A percentile compares a stretch with the other conserved stretches of the same genome.
Conservation (phyloP, 2,888 invertebrate genomes). For the Meloe dianella region DNA sequence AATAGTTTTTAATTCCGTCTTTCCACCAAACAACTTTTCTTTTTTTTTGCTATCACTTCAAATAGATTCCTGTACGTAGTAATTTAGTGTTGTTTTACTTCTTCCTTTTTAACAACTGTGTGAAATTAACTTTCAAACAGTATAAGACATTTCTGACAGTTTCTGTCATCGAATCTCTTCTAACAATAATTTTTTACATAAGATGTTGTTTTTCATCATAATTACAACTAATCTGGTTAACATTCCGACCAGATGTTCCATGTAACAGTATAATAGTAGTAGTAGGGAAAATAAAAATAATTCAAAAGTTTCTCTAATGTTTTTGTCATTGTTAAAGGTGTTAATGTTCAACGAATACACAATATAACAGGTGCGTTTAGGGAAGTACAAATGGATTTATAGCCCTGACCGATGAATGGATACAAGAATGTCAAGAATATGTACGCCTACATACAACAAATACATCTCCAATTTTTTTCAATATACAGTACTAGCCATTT, state of each 20-base stretch:
- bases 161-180: constrained; percentile 8
- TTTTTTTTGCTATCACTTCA: constrained; percentile 12
- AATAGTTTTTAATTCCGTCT: constrained; percentile 17
- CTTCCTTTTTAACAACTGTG: constrained; percentile 14
- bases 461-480: not conserved
- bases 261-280: not conserved
- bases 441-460: constrained; percentile 31
- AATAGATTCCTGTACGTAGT: not conserved
- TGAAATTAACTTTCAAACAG: constrained; percentile 20
- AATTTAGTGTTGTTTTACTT: constrained; percentile 16
- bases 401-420: constrained; percentile 34
- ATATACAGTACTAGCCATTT: not conserved
- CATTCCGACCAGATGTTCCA: constrained; percentile 35
- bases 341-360: constrained; percentile 34
- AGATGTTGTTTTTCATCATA: constrained; percentile 5
- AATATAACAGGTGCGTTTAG: constrained; percentile 39
- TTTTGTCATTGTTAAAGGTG: constrained; percentile 36
- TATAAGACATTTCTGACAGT: not conserved
- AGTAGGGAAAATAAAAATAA: constrained; percentile 29
- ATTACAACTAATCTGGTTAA: constrained; percentile 28
- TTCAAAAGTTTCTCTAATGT: constrained; percentile 31
- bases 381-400: constrained; percentile 35
- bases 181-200: no score
- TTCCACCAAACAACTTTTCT: not conserved
- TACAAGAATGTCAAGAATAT: constrained; percentile 32